Conservation (phyloP, 2,113 vertebrate genomes). For the Megaptera novaeangliae region DNA sequence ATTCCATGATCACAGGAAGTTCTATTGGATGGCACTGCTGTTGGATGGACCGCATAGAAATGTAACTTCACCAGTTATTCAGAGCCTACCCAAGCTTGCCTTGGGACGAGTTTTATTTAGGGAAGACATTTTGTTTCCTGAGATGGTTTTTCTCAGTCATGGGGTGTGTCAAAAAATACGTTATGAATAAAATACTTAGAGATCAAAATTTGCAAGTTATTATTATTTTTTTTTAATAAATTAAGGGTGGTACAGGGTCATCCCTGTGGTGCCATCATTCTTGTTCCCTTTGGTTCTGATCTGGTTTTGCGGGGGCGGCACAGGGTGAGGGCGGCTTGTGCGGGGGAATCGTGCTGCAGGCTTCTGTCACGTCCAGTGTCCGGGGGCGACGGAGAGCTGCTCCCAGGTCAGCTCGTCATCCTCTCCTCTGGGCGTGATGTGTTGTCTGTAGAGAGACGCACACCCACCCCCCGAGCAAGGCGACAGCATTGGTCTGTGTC, state of each 20-base stretch:
- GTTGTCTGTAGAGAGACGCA: neutral
- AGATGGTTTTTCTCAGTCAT: neutral
- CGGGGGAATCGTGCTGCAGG: fast-evolving
- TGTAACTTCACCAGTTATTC: neutral
- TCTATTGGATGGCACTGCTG: fast-evolving
- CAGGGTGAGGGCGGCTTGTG: fast-evolving
- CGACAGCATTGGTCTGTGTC: fast-evolving
- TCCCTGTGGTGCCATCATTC: fast-evolving
- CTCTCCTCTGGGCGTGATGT: too few species aligned
- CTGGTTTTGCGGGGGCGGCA: neutral
- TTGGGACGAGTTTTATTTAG: neutral
- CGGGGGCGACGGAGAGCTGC: neutral
- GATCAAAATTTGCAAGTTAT: neutral
- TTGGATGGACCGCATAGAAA: neutral
- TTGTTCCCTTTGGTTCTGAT: neutral
- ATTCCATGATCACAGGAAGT: fast-evolving
- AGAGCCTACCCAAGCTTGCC: neutral
- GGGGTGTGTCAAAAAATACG: neutral
- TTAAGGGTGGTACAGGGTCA: neutral
- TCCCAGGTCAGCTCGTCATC: fast-evolving
- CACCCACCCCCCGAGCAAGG: fast-evolving
- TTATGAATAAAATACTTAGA: neutral
- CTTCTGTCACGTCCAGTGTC: fast-evolving
- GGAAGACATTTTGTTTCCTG: neutral
- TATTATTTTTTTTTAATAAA: neutral